Conservation (phyloP, 1,140 invertebrate genomes). For the Acromyrmex heyeri region DNA sequence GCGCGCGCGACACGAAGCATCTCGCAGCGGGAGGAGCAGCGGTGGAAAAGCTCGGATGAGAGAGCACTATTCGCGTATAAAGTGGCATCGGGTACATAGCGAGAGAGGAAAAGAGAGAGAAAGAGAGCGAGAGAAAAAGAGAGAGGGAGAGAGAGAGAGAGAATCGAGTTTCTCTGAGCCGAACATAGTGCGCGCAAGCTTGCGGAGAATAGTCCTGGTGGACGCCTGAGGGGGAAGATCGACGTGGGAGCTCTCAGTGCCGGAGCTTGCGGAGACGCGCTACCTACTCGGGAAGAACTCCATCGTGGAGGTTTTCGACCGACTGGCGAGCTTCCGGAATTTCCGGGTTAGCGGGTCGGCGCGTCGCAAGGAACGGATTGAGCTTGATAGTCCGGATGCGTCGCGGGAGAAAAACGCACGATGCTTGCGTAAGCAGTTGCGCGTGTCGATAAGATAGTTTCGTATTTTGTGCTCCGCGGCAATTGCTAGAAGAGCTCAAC, state of each 20-base stretch:
- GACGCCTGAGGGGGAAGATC: constrained; percentile 35
- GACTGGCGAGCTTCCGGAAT: background rate
- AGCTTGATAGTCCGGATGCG: constrained; percentile 39
- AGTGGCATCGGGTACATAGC: constrained; percentile 11
- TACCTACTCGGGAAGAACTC: constrained; percentile 39
- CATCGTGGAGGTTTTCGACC: background rate
- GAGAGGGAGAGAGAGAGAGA: background rate
- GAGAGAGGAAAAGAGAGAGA: background rate
- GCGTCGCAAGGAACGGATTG: constrained; percentile 39
- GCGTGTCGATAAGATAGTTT: constrained; percentile 33
- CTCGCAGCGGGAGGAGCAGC: constrained; percentile 40
- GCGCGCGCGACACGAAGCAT: constrained; percentile 30
- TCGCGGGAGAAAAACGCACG: constrained; percentile 48
- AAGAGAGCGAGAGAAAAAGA: background rate
- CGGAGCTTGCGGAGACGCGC: constrained; percentile 39
- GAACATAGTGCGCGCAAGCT: constrained; percentile 29
- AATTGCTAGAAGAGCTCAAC: background rate
- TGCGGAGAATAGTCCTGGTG: constrained; percentile 12
- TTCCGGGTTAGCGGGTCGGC: constrained; percentile 11
- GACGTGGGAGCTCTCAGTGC: constrained; percentile 11
- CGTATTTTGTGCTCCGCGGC: background rate
- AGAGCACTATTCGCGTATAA: constrained; percentile 22
- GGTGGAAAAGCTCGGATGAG: constrained; percentile 28
- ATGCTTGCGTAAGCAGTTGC: constrained; percentile 60
- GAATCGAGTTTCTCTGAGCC: constrained; percentile 26